Percentiles rank a stretch among this genome's conserved stretches.
Evolutionary conservation across 2,888 invertebrate species (phyloP).

Genomic region (Papilio demoleus): DNA sequence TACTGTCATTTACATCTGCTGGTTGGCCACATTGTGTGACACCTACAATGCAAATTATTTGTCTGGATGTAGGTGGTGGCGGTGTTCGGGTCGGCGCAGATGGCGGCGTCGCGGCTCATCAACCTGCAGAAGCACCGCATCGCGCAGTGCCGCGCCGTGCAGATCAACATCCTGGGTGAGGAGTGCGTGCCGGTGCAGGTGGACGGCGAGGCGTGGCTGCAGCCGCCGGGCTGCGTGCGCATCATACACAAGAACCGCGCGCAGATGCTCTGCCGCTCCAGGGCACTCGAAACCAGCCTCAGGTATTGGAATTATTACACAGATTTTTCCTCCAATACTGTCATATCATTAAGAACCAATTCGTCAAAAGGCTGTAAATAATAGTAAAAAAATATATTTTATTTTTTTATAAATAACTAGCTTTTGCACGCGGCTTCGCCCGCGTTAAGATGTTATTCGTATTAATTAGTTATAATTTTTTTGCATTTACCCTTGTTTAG

Average conservation of each 20-base stretch:
- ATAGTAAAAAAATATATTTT: neutral
- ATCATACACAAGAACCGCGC: slow-evolving; percentile 98
- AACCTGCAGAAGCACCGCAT: slow-evolving; percentile 98
- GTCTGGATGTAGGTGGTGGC: slow-evolving; percentile 86
- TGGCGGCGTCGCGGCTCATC: slow-evolving; percentile 97
- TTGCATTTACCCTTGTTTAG: too few species aligned
- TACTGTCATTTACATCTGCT: too few species aligned
- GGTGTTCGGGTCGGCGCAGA: slow-evolving; percentile 98
- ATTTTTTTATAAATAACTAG: too few species aligned
- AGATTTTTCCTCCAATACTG: neutral
- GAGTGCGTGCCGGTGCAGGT: slow-evolving; percentile 98
- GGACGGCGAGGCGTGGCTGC: slow-evolving; percentile 99
- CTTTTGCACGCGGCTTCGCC: too few species aligned
- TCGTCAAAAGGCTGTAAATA: neutral
- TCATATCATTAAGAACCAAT: neutral
- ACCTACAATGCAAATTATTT: neutral
- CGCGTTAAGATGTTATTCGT: too few species aligned
- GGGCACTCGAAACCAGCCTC: slow-evolving; percentile 94
- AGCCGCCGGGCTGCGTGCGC: slow-evolving; percentile 97
- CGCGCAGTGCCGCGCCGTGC: slow-evolving; percentile 97
- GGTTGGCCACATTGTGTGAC: neutral
- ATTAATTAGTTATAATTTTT: too few species aligned
- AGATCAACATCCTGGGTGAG: slow-evolving; percentile 96
- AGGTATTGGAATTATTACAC: slow-evolving; percentile 68
- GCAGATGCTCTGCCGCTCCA: slow-evolving; percentile 97